A percentile compares a stretch with the other conserved stretches of the same genome.
These are phyloP conservation scores for Drosophila incognita DNA, from an alignment of 2,888 invertebrate genomes.

Conservation along the genomic window DNA sequence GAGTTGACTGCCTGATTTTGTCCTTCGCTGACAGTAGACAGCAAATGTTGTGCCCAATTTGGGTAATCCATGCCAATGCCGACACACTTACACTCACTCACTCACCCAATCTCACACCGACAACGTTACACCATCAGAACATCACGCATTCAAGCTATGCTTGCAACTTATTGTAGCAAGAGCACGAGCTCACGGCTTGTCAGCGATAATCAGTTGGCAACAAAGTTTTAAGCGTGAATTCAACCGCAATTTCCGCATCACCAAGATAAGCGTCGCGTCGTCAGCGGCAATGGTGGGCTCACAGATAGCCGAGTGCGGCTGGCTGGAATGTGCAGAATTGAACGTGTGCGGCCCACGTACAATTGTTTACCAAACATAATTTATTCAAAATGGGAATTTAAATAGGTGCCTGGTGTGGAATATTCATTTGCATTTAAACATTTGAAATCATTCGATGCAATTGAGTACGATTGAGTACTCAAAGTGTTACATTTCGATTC, in stretches of 20 bases:
- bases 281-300: constrained; percentile 20
- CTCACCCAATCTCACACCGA: not conserved
- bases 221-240: constrained; percentile 67
- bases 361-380: constrained; percentile 60
- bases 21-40: constrained; percentile 53
- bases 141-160: constrained; percentile 32
- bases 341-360: constrained; percentile 24
- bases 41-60: constrained; percentile 46
- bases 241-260: constrained; percentile 68
- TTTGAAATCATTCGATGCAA: constrained; percentile 32
- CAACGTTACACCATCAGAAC: not conserved
- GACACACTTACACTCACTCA: constrained; percentile 3
- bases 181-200: constrained; percentile 45
- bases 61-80: constrained; percentile 27
- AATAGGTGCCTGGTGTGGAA: constrained; percentile 49
- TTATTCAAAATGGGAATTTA: constrained; percentile 62
- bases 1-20: constrained; percentile 61
- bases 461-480: constrained; percentile 33
- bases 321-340: not conserved
- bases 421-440: constrained; percentile 52
- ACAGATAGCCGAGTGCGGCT: constrained; percentile 15
- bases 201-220: constrained; percentile 69
- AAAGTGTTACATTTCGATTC: constrained; percentile 20
- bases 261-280: constrained; percentile 63
- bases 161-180: constrained; percentile 53